Evolutionary conservation across 1,140 invertebrate genomes (phyloP), one percentile per base, ranked within the genome.

Genomic region (Drosophila ambigua): DNA sequence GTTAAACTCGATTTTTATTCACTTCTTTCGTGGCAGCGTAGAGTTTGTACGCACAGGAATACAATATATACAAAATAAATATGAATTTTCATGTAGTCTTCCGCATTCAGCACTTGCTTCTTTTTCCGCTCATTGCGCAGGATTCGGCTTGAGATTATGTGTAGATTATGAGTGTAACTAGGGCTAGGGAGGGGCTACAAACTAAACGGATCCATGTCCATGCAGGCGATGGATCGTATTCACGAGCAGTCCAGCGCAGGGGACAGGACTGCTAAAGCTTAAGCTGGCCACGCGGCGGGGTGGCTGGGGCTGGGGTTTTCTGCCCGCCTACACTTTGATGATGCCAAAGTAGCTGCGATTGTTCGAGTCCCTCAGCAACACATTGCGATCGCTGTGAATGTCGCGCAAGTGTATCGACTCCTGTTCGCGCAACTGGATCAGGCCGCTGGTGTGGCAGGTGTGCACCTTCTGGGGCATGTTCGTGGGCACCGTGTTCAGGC

Each of bases 341-440:
- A 96, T 93, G 35, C 96, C 96, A 81, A 96, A 96, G 92, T 96
- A 97, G 75, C 96, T 96, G 87, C 96, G 96, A 52, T 91, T 88
- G 35, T 79, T 91, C 51, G 94, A 94, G 13, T 94, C 93, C 77
- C 96, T 93, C 87, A 97, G 95, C 13, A 96, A 91, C 0, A 95
- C 95, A 81, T 95, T 95, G 54, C 95, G 93, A 58, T 95, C 93
- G 5, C 93, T 93, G 41, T 94, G 94, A 4, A 96, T 93, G 73
- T 96, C 96, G 57, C 94, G 93, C 1, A 97, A 81, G 16, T 94
- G 93, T 4, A 97, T 91, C 26, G 92, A 93, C 84, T 96, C 96
- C 23, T 94, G 93, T 35, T 93, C 91, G 50, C 93, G 92, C 2
- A 97, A 91, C 80, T 94, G 92, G 5, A 95, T 93, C 8, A 95